A percentile compares a stretch with the other conserved stretches of the same genome.
These are phyloP conservation scores for Oreochromis spilurus DNA, from an alignment of 2,113 vertebrate genomes.

Conservation along the genomic window DNA sequence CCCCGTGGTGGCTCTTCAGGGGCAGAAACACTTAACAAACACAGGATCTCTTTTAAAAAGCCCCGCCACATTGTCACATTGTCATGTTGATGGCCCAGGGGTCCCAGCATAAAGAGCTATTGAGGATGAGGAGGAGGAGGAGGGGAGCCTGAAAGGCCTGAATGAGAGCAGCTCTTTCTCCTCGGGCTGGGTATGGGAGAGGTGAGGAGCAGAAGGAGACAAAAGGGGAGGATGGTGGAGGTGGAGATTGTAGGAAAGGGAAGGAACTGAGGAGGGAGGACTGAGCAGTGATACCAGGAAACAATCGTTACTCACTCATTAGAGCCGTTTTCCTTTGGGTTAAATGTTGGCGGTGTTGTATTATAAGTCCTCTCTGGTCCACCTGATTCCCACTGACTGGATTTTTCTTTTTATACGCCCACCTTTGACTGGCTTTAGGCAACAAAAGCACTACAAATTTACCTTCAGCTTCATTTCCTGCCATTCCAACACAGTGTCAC, in stretches of 20 bases:
- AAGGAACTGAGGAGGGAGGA: neutral
- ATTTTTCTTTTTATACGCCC: neutral
- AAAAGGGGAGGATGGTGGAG: conserved; percentile 24
- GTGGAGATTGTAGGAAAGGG: conserved; percentile 8
- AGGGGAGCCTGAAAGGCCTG: conserved; percentile 40
- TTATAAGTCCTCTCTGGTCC: neutral
- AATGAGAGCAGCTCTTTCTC: conserved; percentile 48
- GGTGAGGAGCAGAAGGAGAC: conserved; percentile 16
- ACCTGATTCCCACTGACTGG: neutral
- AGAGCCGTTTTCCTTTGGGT: neutral
- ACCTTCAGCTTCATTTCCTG: neutral
- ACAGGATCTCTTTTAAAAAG: conserved; percentile 71
- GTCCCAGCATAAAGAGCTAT: conserved; percentile 60
- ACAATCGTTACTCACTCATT: neutral
- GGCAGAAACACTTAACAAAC: conserved; percentile 71
- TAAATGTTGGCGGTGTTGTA: neutral
- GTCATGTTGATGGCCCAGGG: conserved; percentile 73
- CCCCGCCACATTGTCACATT: conserved; percentile 69
- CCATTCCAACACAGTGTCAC: neutral
- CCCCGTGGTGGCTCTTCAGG: conserved; percentile 50
- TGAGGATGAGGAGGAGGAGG: conserved; percentile 41
- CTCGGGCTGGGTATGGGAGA: conserved; percentile 18
- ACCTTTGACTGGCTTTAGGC: neutral
- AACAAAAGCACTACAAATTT: neutral
- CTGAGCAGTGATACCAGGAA: neutral